Percentiles rank a stretch among this genome's conserved stretches.
phyloP scores from a whole-genome alignment of 2,797 vertebrate species.

The Sus cebifrons region DNA sequence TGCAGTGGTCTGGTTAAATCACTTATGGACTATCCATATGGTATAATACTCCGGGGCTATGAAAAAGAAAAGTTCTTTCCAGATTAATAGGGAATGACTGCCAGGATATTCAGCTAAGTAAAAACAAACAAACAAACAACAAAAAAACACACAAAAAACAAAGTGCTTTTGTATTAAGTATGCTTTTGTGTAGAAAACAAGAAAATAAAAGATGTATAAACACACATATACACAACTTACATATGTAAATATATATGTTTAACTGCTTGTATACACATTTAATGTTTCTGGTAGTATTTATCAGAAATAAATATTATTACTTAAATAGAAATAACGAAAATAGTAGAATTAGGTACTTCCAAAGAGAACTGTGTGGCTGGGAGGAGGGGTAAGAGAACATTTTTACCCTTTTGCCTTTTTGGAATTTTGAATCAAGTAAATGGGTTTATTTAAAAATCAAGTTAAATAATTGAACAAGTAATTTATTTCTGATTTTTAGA shows the following conservation, averaged over 20 bases:
- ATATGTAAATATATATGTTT: neutral
- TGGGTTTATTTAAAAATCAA: neutral
- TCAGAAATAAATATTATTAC: neutral
- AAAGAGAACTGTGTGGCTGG: neutral
- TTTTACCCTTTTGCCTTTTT: neutral
- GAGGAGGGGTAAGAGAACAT: neutral
- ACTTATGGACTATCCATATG: neutral
- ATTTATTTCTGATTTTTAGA: conserved; percentile 43
- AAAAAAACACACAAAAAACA: neutral
- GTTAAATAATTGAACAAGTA: conserved; percentile 9
- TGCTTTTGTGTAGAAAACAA: conserved; percentile 28
- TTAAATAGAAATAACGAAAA: neutral
- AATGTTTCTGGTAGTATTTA: neutral
- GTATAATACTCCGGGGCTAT: neutral
- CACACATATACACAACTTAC: neutral
- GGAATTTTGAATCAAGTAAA: conserved; percentile 37
- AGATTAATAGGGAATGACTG: conserved; percentile 11
- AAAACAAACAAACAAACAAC: neutral
- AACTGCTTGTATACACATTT: neutral
- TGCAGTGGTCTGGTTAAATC: neutral
- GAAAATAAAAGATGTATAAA: neutral
- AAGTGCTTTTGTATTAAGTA: conserved; percentile 47
- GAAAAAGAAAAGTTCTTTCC: conserved; percentile 24
- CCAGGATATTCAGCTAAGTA: neutral
- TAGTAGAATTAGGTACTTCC: neutral